Evolutionary conservation across 2,797 vertebrate species (phyloP).

Genomic region (Arvicola amphibius): DNA sequence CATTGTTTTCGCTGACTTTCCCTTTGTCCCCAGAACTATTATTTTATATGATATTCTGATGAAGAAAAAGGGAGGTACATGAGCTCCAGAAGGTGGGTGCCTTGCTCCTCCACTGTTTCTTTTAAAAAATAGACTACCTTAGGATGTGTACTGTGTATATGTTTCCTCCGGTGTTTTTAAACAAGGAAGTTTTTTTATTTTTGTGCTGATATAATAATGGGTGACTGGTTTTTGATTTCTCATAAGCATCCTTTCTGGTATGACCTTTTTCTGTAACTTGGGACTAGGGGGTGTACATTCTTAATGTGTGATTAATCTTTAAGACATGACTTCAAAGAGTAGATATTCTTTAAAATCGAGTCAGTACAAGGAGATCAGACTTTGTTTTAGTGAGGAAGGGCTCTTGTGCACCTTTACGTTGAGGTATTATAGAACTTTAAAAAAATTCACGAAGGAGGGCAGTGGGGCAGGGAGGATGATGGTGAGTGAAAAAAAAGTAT

Average conservation of each 20-base stretch:
- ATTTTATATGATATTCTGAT: background rate
- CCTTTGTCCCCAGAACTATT: background rate
- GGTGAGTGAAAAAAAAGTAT: background rate
- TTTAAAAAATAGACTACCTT: background rate
- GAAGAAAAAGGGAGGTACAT: no score
- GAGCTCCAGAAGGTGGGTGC: background rate
- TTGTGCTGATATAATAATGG: background rate
- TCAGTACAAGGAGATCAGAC: background rate
- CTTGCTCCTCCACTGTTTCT: background rate
- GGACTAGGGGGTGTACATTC: background rate
- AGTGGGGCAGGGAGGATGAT: background rate
- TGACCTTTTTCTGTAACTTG: background rate
- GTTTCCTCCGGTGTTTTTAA: background rate
- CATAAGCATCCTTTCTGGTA: background rate
- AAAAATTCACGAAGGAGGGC: no score
- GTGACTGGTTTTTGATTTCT: background rate
- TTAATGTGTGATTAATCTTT: background rate
- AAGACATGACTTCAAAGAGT: background rate
- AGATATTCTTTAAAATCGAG: background rate
- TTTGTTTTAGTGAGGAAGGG: background rate
- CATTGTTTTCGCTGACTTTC: background rate
- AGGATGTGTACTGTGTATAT: background rate
- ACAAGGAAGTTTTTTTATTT: background rate
- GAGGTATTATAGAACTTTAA: conserved; percentile 12
- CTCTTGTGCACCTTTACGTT: background rate